A percentile compares a stretch with the other conserved stretches of the same genome.
phyloP scores from a whole-genome alignment of 2,113 vertebrate genomes.

The Chaetodon auriga region DNA sequence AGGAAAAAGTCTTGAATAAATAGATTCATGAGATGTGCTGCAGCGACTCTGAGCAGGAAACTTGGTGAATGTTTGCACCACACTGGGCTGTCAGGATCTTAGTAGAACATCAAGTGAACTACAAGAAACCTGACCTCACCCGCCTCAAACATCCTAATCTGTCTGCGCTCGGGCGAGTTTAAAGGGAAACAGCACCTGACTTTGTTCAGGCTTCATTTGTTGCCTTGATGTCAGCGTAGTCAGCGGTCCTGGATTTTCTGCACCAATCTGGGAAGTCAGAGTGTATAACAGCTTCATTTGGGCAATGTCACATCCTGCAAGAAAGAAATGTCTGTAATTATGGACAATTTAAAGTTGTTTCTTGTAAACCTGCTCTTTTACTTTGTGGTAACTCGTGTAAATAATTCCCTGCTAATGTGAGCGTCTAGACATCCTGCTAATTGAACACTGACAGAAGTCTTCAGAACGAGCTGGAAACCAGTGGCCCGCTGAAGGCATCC shows the following conservation, averaged over 20 bases:
- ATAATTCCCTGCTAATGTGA: neutral
- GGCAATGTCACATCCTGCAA: neutral
- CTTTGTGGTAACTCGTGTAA: neutral
- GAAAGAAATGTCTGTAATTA: neutral
- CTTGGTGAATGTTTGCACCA: conserved; percentile 17
- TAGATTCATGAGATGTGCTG: conserved; percentile 12
- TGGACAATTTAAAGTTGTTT: neutral
- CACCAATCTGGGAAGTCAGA: neutral
- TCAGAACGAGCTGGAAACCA: neutral
- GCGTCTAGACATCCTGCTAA: neutral
- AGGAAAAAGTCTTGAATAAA: conserved; percentile 24
- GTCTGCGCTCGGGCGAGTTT: neutral
- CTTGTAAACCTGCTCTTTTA: neutral
- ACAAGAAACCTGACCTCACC: neutral
- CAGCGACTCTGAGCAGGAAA: conserved; percentile 1
- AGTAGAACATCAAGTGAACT: neutral
- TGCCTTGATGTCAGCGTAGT: neutral
- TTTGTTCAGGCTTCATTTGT: neutral
- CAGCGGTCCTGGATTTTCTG: too few species aligned
- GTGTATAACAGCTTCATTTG: neutral
- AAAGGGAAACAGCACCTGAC: neutral
- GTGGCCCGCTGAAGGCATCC: neutral
- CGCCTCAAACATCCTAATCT: neutral
- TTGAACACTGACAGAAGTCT: neutral
- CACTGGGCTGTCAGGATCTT: neutral